Percentiles rank a stretch among this genome's conserved stretches.
Evolutionary conservation across 2,113 vertebrate genomes (phyloP).

Genomic region (Aphyosemion australe): DNA sequence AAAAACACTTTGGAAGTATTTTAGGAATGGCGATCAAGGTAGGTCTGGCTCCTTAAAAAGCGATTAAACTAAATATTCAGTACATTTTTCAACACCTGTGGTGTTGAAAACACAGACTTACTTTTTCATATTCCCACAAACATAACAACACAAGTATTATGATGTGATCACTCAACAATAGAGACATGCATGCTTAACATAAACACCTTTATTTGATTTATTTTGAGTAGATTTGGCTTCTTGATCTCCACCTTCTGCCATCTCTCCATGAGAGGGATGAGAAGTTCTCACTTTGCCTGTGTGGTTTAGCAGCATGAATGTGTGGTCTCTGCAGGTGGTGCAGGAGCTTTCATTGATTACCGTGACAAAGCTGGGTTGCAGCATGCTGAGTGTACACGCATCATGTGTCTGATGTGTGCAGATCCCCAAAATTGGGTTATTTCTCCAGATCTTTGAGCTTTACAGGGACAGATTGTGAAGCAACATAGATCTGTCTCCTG

Average conservation of each 20-base stretch:
- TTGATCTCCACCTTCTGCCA: neutral
- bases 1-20: too few relatives aligned
- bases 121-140: too few relatives aligned
- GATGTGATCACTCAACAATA: too few relatives aligned
- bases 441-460: neutral
- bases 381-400: slow-evolving; percentile 13
- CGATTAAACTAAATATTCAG: too few relatives aligned
- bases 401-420: neutral
- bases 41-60: too few relatives aligned
- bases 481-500: neutral
- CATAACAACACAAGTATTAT: too few relatives aligned
- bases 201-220: neutral
- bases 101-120: too few relatives aligned
- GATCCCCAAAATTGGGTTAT: neutral
- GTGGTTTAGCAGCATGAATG: slow-evolving; percentile 14
- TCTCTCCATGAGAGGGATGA: slow-evolving; percentile 5
- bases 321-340: slow-evolving; percentile 31
- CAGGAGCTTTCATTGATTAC: slow-evolving; percentile 37
- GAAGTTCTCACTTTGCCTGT: slow-evolving; percentile 5
- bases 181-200: too few relatives aligned
- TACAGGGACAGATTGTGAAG: too few relatives aligned
- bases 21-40: too few relatives aligned
- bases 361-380: slow-evolving; percentile 14
- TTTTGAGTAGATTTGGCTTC: neutral
- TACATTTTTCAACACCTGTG: too few relatives aligned